Conservation (phyloP, 2,797 vertebrate species). For the Enteromius treurensis region DNA sequence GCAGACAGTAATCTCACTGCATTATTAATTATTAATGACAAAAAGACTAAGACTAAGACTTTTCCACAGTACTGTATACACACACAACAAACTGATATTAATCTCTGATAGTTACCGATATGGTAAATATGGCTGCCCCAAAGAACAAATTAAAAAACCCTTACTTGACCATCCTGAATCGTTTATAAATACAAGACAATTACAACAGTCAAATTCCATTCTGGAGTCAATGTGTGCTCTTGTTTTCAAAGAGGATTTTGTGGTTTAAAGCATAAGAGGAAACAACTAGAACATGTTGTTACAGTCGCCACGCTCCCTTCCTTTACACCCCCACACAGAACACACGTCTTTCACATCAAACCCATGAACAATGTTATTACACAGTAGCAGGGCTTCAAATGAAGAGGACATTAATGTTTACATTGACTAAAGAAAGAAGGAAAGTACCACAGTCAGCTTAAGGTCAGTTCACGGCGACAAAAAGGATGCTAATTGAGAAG, state of each 20-base stretch:
- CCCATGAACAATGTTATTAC: slow-evolving; percentile 79
- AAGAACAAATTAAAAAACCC: neutral
- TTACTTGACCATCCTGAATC: neutral
- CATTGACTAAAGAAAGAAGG: slow-evolving; percentile 67
- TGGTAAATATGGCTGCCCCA: neutral
- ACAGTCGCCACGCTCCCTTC: slow-evolving; percentile 60
- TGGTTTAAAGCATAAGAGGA: slow-evolving; percentile 32
- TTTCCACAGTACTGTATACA: too few relatives aligned
- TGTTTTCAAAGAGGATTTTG: slow-evolving; percentile 20
- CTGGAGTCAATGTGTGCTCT: slow-evolving; percentile 2
- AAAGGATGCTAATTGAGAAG: slow-evolving; percentile 76
- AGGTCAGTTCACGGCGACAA: slow-evolving; percentile 74
- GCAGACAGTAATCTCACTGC: too few relatives aligned
- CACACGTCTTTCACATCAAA: slow-evolving; percentile 71
- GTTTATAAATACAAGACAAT: neutral
- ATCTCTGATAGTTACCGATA: neutral
- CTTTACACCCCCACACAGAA: slow-evolving; percentile 59
- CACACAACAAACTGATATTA: neutral
- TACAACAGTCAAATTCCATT: neutral
- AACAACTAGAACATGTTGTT: slow-evolving; percentile 65
- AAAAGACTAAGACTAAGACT: too few relatives aligned
- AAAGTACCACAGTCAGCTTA: slow-evolving; percentile 76
- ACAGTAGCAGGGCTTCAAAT: slow-evolving; percentile 68
- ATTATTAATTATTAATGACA: too few relatives aligned
- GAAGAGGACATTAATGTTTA: slow-evolving; percentile 78